Evolutionary conservation across 2,888 invertebrate species (phyloP).

Genomic region (Drosophila meridionalis): DNA sequence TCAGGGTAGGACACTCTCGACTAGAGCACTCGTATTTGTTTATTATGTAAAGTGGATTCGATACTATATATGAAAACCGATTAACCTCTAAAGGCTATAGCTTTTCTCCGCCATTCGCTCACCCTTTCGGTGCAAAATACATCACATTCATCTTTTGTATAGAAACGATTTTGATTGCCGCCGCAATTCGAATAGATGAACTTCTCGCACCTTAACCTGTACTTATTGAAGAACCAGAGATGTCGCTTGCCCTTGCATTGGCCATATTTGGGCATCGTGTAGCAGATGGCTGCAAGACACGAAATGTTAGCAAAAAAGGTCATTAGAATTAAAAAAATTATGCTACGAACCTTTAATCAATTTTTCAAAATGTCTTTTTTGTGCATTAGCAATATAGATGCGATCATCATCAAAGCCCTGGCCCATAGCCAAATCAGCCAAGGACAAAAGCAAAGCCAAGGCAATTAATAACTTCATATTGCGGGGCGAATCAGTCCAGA

Average conservation of each 20-base stretch:
- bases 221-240: slow-evolving; percentile 11
- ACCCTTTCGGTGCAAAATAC: slow-evolving; percentile 3
- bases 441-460: not conserved
- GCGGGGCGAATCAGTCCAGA: not conserved
- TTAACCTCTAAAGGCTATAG: rapidly evolving
- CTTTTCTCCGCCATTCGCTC: not conserved
- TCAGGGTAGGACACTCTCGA: not conserved
- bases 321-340: not conserved
- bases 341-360: not conserved
- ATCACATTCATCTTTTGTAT: slow-evolving; percentile 9
- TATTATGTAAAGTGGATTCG: not conserved
- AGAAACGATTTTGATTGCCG: slow-evolving; percentile 16
- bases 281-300: slow-evolving; percentile 4
- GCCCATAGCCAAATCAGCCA: not conserved
- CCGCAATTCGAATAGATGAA: slow-evolving; percentile 16
- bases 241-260: not conserved
- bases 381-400: not conserved
- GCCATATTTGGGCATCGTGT: not conserved
- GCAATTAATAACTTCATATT: not conserved
- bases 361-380: not conserved
- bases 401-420: not conserved
- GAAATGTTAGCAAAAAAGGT: not conserved
- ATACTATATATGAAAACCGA: not conserved
- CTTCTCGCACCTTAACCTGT: slow-evolving; percentile 3
- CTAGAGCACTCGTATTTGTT: not conserved